phyloP scores from a whole-genome alignment of 2,888 invertebrate species.

The Campoplex capitator region DNA sequence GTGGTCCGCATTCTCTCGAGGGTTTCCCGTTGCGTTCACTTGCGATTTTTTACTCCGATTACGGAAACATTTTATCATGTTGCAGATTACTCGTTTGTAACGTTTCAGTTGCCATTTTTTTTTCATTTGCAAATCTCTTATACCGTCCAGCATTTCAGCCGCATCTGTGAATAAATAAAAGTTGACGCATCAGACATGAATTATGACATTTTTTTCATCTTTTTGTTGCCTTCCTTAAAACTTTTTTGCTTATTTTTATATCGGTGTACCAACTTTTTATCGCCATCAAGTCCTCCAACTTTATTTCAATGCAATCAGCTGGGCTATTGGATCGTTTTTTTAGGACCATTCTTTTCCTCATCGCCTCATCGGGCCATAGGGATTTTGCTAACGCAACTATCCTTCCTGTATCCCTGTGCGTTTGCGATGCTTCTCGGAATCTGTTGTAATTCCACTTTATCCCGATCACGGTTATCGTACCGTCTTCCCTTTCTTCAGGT shows the following conservation, averaged over 20 bases:
- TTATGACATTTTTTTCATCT: not conserved
- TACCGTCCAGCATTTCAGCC: conserved; percentile 22
- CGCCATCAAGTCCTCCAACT: conserved; percentile 10
- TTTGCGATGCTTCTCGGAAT: conserved; percentile 15
- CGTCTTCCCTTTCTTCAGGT: conserved; percentile 14
- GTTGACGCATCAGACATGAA: conserved; percentile 7
- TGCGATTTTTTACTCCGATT: too few species aligned
- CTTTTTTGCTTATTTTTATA: conserved; percentile 4
- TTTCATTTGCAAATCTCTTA: conserved; percentile 6
- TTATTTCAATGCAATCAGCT: conserved; percentile 8
- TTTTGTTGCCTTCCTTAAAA: conserved; percentile 13
- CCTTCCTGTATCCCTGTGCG: conserved; percentile 2
- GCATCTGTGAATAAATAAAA: conserved; percentile 19
- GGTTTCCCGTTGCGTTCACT: too few species aligned
- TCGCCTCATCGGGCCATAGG: conserved; percentile 15
- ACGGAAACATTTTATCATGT: too few species aligned
- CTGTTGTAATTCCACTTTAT: conserved; percentile 8
- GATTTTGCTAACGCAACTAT: conserved; percentile 32
- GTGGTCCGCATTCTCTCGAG: too few species aligned
- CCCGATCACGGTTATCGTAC: conserved; percentile 1
- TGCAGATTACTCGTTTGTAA: too few species aligned
- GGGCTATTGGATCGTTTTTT: not conserved
- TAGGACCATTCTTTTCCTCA: not conserved
- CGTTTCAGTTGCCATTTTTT: too few species aligned
- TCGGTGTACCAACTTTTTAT: conserved; percentile 28